These are phyloP conservation scores for Hippocampus zosterae DNA, from an alignment of 2,113 vertebrate species.

Conservation along the genomic window DNA sequence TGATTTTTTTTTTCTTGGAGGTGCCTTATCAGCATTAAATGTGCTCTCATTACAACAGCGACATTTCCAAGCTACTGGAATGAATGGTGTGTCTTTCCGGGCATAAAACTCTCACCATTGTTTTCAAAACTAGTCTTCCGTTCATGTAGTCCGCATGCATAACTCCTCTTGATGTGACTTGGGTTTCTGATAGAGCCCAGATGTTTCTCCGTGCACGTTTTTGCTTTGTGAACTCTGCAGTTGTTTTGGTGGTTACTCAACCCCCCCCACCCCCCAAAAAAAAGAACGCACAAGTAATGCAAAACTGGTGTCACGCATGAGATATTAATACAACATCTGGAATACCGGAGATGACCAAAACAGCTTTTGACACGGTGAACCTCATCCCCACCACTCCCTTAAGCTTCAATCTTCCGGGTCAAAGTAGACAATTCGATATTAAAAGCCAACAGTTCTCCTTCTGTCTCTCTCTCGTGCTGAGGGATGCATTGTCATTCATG, in stretches of 20 bases:
- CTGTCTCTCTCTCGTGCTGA: slow-evolving; percentile 2
- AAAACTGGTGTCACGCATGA: too few species aligned
- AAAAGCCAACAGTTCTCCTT: slow-evolving; percentile 24
- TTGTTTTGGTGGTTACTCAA: too few species aligned
- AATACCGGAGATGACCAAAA: too few species aligned
- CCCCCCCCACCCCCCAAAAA: too few species aligned
- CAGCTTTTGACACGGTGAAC: neutral
- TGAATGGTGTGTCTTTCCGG: neutral
- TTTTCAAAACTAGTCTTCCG: neutral
- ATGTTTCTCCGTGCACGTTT: too few species aligned
- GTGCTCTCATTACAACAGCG: neutral
- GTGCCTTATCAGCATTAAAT: neutral
- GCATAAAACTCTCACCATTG: neutral
- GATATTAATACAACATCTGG: too few species aligned
- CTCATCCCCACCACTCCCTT: slow-evolving; percentile 5
- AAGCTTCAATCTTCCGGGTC: neutral
- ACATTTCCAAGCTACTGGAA: neutral
- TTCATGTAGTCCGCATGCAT: neutral
- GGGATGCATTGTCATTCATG: slow-evolving; percentile 32
- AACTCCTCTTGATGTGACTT: neutral
- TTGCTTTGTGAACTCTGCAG: neutral
- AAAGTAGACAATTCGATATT: slow-evolving; percentile 20
- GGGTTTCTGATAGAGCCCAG: neutral
- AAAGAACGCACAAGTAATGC: too few species aligned
- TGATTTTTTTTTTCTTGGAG: neutral